Evolutionary conservation across 2,113 vertebrate species (phyloP).

Genomic region (Salvator merianae): DNA sequence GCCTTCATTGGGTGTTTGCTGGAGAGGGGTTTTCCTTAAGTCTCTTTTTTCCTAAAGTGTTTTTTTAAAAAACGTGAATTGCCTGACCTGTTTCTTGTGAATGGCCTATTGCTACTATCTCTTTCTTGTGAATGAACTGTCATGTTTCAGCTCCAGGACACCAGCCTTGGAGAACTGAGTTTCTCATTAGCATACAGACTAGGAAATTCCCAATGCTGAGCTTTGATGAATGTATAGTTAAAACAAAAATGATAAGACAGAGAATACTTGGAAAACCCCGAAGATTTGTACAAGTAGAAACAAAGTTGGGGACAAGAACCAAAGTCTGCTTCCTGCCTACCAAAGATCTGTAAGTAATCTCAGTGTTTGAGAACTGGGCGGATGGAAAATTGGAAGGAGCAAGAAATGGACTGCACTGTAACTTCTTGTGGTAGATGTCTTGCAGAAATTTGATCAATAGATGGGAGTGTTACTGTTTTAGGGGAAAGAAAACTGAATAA

Average conservation of each 20-base stretch:
- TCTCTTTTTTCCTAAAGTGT: background rate
- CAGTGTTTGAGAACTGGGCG: background rate
- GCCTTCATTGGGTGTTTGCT: background rate
- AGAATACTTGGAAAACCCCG: no score
- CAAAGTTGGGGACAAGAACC: background rate
- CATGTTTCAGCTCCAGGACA: background rate
- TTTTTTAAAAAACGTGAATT: background rate
- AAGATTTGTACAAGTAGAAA: background rate
- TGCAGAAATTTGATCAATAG: background rate
- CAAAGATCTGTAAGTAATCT: background rate
- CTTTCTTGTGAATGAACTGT: background rate
- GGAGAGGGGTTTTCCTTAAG: background rate
- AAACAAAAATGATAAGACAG: background rate
- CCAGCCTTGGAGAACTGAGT: background rate
- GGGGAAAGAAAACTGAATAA: background rate
- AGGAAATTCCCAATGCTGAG: background rate
- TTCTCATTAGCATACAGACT: background rate
- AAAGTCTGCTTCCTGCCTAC: background rate
- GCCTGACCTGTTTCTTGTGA: no score
- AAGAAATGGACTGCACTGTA: background rate
- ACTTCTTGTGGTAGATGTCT: background rate
- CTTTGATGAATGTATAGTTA: background rate
- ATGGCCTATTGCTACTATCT: no score
- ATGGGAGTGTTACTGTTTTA: background rate
- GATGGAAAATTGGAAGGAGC: background rate